A percentile compares a stretch with the other conserved stretches of the same genome.
phyloP scores from a whole-genome alignment of 2,113 vertebrate species.

The Lasiurus cinereus region DNA sequence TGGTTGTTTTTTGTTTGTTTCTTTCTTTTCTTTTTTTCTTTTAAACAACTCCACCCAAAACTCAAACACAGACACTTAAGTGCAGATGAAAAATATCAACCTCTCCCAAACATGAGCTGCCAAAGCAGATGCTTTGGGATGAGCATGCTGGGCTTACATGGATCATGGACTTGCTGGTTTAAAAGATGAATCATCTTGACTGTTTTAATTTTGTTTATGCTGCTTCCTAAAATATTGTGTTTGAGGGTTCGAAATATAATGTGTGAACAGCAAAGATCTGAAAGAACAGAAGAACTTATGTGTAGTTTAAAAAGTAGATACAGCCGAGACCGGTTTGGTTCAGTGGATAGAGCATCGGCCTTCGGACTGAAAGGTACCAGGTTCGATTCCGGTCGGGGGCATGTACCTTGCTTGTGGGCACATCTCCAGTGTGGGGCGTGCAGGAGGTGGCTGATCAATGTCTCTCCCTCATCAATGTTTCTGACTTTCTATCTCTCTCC shows the following conservation, averaged over 20 bases:
- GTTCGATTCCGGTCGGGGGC: no score
- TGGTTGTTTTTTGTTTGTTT: slow-evolving; percentile 65
- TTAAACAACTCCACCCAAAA: slow-evolving; percentile 81
- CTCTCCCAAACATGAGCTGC: slow-evolving; percentile 52
- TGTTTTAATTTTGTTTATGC: slow-evolving; percentile 67
- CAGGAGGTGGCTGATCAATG: no score
- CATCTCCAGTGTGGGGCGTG: no score
- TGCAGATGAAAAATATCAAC: slow-evolving; percentile 79
- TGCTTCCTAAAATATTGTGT: slow-evolving; percentile 55
- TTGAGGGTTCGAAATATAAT: slow-evolving; percentile 38
- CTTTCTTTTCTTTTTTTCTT: slow-evolving; percentile 44
- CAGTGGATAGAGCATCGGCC: no score
- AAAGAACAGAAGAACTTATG: neutral
- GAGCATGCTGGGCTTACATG: neutral
- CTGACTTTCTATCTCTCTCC: no score
- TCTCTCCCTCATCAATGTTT: no score
- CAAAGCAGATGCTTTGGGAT: slow-evolving; percentile 69
- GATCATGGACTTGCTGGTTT: slow-evolving; percentile 63
- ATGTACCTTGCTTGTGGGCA: no score
- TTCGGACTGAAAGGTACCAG: no score
- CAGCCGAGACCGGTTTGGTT: no score
- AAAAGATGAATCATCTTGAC: slow-evolving; percentile 62
- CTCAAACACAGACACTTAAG: slow-evolving; percentile 65
- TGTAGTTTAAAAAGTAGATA: neutral
- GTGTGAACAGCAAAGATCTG: slow-evolving; percentile 32